phyloP scores from a whole-genome alignment of 2,888 invertebrate genomes.

The Melieria picta region DNA sequence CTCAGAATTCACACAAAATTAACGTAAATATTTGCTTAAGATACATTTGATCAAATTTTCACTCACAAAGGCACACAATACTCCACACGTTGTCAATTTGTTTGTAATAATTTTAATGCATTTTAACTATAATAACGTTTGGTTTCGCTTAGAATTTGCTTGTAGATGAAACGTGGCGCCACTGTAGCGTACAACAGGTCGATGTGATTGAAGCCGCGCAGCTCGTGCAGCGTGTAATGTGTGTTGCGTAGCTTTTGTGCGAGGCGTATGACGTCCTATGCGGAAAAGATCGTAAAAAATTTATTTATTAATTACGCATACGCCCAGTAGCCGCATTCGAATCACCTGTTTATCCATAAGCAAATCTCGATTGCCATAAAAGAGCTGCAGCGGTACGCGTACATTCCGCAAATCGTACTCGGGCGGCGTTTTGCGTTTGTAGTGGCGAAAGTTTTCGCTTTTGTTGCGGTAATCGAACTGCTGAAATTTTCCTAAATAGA shows the following conservation, averaged over 20 bases:
- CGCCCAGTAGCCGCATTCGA: not conserved
- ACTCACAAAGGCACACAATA: too few species aligned
- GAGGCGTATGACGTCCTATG: conserved; percentile 53
- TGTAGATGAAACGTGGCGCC: conserved; percentile 54
- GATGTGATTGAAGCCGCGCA: conserved; percentile 61
- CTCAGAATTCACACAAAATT: too few species aligned
- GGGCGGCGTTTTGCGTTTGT: conserved; percentile 56
- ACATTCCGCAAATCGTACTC: conserved; percentile 57
- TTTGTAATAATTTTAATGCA: too few species aligned
- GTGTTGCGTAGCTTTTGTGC: conserved; percentile 50
- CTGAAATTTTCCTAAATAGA: conserved; percentile 55
- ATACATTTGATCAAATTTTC: too few species aligned
- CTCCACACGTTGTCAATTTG: too few species aligned
- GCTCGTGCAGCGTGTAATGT: conserved; percentile 51
- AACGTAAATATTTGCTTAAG: too few species aligned
- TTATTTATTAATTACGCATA: not conserved
- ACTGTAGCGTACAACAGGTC: conserved; percentile 57
- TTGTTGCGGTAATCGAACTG: conserved; percentile 58
- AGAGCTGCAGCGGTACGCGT: conserved; percentile 56
- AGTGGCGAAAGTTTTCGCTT: conserved; percentile 52
- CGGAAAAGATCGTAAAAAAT: conserved; percentile 6
- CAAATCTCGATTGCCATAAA: conserved; percentile 58
- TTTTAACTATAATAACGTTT: conserved; percentile 32
- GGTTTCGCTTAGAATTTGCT: conserved; percentile 52
- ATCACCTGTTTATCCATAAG: conserved; percentile 50